Evolutionary conservation across 2,888 invertebrate species (phyloP).

Genomic region (Lasioglossum marginatum): DNA sequence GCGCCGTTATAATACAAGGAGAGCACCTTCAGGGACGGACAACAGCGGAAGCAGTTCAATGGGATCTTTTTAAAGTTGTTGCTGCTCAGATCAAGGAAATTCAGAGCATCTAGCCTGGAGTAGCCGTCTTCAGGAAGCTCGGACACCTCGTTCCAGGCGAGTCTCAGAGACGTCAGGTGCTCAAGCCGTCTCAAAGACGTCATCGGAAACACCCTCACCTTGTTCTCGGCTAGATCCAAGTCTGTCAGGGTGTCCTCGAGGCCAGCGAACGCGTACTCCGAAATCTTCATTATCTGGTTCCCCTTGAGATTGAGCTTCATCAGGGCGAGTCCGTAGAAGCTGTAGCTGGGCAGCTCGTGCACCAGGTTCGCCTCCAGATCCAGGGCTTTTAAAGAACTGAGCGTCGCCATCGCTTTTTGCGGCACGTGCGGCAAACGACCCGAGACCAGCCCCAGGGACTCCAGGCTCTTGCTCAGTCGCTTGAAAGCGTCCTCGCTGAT

Average conservation of each 20-base stretch:
- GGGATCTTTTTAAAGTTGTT: constrained; percentile 93
- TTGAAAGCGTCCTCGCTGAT: constrained; percentile 82
- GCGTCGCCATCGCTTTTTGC: constrained; percentile 90
- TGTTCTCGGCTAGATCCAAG: constrained; percentile 95
- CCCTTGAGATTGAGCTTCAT: constrained; percentile 93
- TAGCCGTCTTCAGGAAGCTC: constrained; percentile 90
- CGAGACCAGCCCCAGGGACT: constrained; percentile 91
- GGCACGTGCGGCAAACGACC: constrained; percentile 91
- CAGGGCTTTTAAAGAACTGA: constrained; percentile 90
- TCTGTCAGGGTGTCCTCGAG: constrained; percentile 92
- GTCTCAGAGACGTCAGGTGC: constrained; percentile 88
- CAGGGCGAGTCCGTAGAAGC: constrained; percentile 94
- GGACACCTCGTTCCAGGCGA: constrained; percentile 87
- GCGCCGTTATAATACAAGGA: constrained; percentile 95
- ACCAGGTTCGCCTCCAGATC: constrained; percentile 95
- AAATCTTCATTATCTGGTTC: constrained; percentile 92
- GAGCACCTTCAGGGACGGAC: constrained; percentile 91
- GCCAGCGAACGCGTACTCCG: constrained; percentile 93
- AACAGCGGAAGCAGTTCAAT: constrained; percentile 91
- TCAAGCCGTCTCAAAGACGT: constrained; percentile 91
- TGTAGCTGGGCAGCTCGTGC: constrained; percentile 92
- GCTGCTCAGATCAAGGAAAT: constrained; percentile 93
- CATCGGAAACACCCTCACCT: constrained; percentile 93
- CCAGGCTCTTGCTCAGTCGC: constrained; percentile 85
- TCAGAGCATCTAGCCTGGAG: constrained; percentile 89